Percentiles rank a stretch among this genome's conserved stretches.
Conservation (phyloP, 2,113 vertebrate genomes). For the Passer domesticus region DNA sequence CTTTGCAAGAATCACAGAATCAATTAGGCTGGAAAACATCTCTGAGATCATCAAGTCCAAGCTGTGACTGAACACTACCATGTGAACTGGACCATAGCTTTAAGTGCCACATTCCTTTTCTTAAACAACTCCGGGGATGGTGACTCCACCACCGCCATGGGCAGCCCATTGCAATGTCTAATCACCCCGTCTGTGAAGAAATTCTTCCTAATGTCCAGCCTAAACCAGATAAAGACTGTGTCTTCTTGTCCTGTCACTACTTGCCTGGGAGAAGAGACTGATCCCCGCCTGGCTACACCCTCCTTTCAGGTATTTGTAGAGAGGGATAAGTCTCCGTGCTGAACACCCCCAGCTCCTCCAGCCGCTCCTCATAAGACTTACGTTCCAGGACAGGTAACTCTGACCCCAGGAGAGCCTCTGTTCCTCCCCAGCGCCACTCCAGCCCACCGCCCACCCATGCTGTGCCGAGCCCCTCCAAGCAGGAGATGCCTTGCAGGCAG, state of each 20-base stretch:
- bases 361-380: fast-evolving
- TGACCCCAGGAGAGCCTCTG: not conserved
- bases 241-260: not conserved
- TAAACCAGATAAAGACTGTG: not conserved
- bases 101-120: not conserved
- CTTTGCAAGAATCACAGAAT: not conserved
- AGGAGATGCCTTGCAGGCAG: not conserved
- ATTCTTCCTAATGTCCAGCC: not conserved
- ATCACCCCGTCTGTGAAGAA: not conserved
- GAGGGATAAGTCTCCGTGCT: not conserved
- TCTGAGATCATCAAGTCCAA: not conserved
- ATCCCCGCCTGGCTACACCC: not conserved
- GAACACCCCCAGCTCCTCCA: not conserved
- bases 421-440: not conserved
- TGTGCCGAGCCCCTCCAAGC: not conserved
- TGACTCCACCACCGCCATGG: not conserved
- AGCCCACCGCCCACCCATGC: not conserved
- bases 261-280: not conserved
- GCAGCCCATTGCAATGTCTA: not conserved
- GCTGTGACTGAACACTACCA: not conserved
- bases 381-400: not conserved
- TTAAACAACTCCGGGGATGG: not conserved
- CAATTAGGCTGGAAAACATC: not conserved
- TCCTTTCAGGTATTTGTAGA: not conserved
- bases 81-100: not conserved